Evolutionary conservation across 2,888 invertebrate species (phyloP).

Genomic region (Pherbina coryleti): DNA sequence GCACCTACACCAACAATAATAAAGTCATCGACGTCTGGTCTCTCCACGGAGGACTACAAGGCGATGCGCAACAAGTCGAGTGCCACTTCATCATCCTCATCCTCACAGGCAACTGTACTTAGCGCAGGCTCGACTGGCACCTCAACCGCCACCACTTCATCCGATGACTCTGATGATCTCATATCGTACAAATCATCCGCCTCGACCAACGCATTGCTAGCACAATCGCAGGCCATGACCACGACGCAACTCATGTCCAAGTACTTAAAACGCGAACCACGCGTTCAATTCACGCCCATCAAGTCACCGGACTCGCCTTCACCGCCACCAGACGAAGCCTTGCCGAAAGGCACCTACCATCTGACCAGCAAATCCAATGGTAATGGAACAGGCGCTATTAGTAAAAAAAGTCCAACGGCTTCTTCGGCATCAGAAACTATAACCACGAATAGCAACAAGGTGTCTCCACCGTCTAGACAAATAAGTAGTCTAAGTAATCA

Average conservation of each 20-base stretch:
- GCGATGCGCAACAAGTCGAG: constrained; percentile 65
- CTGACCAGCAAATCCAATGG: constrained; percentile 54
- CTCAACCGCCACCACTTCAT: constrained; percentile 65
- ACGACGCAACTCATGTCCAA: constrained; percentile 68
- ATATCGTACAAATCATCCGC: constrained; percentile 67
- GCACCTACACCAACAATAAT: constrained; percentile 55
- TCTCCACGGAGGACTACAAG: constrained; percentile 61
- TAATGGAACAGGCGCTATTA: constrained; percentile 56
- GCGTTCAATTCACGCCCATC: constrained; percentile 66
- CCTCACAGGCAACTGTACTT: constrained; percentile 65
- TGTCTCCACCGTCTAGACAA: constrained; percentile 63
- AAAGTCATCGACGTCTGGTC: constrained; percentile 49
- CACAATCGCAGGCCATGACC: constrained; percentile 69
- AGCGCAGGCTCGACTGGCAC: constrained; percentile 65
- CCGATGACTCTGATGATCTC: constrained; percentile 66
- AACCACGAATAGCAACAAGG: constrained; percentile 53
- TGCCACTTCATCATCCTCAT: constrained; percentile 65
- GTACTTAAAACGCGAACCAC: constrained; percentile 67
- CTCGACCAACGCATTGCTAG: constrained; percentile 65
- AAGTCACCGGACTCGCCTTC: constrained; percentile 67
- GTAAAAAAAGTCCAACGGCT: constrained; percentile 56
- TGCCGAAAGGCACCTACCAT: constrained; percentile 65
- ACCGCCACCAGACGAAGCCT: constrained; percentile 61
- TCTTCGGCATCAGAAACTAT: constrained; percentile 40
- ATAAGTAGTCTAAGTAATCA: constrained; percentile 50